These are phyloP conservation scores for Pterocles gutturalis DNA, from an alignment of 2,113 vertebrate species.

Conservation along the genomic window DNA sequence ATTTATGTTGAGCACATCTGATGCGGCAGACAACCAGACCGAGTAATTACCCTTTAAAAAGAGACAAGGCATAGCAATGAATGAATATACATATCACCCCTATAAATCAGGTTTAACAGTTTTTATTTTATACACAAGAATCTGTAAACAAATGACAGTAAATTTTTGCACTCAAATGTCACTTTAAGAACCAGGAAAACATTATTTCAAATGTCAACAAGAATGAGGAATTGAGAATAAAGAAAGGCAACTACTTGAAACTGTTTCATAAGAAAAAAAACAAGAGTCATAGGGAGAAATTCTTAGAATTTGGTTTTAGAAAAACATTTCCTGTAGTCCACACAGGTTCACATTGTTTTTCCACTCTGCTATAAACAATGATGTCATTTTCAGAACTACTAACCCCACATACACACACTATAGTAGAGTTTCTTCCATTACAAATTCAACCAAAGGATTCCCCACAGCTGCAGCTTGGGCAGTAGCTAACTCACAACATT, in stretches of 20 bases:
- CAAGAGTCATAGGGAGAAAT: not conserved
- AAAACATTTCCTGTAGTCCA: not conserved
- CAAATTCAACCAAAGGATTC: not conserved
- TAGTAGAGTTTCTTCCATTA: not conserved
- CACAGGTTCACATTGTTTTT: not conserved
- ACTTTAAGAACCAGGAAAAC: not conserved
- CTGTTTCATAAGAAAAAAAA: not conserved
- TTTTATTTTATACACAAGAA: not conserved
- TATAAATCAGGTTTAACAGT: not conserved
- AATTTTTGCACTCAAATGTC: not conserved
- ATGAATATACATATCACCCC: too few species aligned
- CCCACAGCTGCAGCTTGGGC: not conserved
- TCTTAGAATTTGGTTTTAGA: not conserved
- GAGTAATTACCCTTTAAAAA: not conserved
- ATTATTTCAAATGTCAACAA: not conserved
- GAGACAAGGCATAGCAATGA: not conserved
- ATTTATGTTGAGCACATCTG: rapidly evolving
- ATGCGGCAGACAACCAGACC: not conserved
- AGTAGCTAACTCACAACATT: not conserved
- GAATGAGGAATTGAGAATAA: not conserved
- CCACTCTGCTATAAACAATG: not conserved
- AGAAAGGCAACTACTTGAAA: not conserved
- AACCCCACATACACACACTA: not conserved
- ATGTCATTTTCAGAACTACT: not conserved
- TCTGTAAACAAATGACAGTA: not conserved